Evolutionary conservation across 2,113 vertebrate genomes (phyloP).

Genomic region (Lasiurus borealis): DNA sequence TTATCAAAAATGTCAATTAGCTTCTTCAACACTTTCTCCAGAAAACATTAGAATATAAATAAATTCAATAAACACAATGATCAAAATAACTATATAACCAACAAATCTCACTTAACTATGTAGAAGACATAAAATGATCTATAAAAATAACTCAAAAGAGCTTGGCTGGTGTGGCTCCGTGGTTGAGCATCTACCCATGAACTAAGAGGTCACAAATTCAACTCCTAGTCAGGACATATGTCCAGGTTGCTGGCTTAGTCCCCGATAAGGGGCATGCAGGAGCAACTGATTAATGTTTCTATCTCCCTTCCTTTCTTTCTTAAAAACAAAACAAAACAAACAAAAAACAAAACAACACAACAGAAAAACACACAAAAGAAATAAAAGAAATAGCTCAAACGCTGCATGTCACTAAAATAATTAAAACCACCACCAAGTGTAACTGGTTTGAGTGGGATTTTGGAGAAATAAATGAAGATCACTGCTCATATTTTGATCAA

Average conservation of each 20-base stretch:
- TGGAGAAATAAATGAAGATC: neutral
- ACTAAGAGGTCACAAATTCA: too few species aligned
- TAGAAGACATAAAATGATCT: neutral
- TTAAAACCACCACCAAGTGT: neutral
- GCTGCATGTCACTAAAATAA: neutral
- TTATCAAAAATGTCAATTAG: neutral
- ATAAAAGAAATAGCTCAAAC: slow-evolving; percentile 1
- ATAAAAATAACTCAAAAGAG: neutral
- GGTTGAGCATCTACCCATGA: too few species aligned
- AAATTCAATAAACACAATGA: neutral
- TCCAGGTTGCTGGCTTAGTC: too few species aligned
- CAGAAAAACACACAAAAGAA: neutral
- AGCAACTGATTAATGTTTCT: too few species aligned
- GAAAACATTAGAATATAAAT: neutral
- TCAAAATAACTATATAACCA: neutral
- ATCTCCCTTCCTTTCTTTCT: too few species aligned
- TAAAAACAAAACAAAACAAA: too few species aligned
- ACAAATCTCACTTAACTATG: neutral
- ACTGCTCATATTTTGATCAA: neutral
- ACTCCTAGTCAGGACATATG: too few species aligned
- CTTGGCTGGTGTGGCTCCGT: too few species aligned
- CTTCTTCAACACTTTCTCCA: neutral
- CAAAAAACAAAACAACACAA: too few species aligned
- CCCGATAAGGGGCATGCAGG: too few species aligned
- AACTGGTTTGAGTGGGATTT: neutral